Percentiles rank a stretch among this genome's conserved stretches.
Evolutionary conservation across 37 sponge, comb jelly and placozoan species (phyloP).

Genomic region (Beroe forskalii): DNA sequence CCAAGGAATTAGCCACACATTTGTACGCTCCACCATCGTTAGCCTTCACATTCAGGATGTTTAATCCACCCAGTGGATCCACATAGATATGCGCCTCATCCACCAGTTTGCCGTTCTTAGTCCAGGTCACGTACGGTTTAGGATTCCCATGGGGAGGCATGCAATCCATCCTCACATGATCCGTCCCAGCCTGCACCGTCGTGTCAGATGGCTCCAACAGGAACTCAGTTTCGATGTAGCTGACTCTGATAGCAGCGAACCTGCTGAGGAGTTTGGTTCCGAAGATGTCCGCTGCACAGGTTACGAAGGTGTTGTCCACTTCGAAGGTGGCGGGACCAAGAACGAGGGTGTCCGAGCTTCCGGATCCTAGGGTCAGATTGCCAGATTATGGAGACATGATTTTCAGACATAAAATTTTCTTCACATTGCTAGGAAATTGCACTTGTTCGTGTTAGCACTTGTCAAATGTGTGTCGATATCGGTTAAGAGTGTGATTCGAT

Average conservation of each 20-base stretch:
- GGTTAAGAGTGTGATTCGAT: no score
- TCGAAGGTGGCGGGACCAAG: neutral
- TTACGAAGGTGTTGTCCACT: neutral
- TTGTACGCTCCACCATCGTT: neutral
- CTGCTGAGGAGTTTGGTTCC: slow-evolving; percentile 30
- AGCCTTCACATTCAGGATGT: slow-evolving; percentile 39
- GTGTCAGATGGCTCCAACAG: slow-evolving; percentile 14
- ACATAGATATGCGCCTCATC: slow-evolving; percentile 26
- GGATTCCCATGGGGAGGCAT: slow-evolving; percentile 4
- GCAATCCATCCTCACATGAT: slow-evolving; percentile 49
- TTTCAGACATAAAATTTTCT: no score
- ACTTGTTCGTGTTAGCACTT: no score
- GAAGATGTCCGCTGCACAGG: slow-evolving; percentile 41
- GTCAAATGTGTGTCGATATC: no score
- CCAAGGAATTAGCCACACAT: slow-evolving; percentile 27
- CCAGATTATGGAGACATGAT: no score
- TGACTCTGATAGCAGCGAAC: slow-evolving; percentile 22
- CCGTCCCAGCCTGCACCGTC: neutral
- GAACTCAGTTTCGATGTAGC: slow-evolving; percentile 7
- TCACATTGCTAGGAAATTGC: no score
- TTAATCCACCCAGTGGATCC: slow-evolving; percentile 50
- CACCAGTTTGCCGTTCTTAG: neutral
- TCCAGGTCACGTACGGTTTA: slow-evolving; percentile 20
- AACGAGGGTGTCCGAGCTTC: neutral
- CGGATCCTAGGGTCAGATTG: no score